Evolutionary conservation across 2,888 invertebrate species (phyloP), one percentile per base, ranked within the genome.

Genomic region (Theretra japonica): DNA sequence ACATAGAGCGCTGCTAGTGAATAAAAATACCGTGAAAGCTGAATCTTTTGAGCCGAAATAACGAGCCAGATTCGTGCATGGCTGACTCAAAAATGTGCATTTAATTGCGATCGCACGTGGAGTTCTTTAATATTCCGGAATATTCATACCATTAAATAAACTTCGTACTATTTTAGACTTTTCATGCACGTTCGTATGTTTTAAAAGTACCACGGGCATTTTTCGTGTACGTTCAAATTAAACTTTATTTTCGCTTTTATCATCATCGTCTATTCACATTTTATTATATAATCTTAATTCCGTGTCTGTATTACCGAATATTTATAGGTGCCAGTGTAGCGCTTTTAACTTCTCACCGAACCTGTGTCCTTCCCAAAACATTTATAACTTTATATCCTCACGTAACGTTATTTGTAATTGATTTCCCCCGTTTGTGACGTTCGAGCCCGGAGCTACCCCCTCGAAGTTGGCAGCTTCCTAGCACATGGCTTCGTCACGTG

Each of bases 401-500:
- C 53, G 53, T 19, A 19, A 19, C 4, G 19, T 0, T 53, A 53
- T 17, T 53, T 53, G 4, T 53, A 53, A 53, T 53, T 53, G 50
- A 21, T 23, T 41, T 65, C 23, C 23, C 48, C 33, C 33, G 33
- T 33, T 41, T n/a, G 6, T 62, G 33, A 62, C 33, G 33, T 33
- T 11, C 33, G 30, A n/a, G 21, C 53, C 59, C 57, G 50, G 56
- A 69, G 23, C 68, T 60, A 60, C 48, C 69, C n/a, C 58, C 21
- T 21, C 62, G 15, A 60, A 72, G 58, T 60, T 73, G 73, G 73
- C 74, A 80, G 80, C 77, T 82, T 82, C 81, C 82, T 81, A 77
- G 77, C 83, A 79, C 84, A 83, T 82, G 73, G 75, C 70, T 33
- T 25, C 41, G 74, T 82, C 88, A 87, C 85, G 83, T 77, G 83